Conservation (phyloP, 2,888 invertebrate genomes). For the Clivina fossor region DNA sequence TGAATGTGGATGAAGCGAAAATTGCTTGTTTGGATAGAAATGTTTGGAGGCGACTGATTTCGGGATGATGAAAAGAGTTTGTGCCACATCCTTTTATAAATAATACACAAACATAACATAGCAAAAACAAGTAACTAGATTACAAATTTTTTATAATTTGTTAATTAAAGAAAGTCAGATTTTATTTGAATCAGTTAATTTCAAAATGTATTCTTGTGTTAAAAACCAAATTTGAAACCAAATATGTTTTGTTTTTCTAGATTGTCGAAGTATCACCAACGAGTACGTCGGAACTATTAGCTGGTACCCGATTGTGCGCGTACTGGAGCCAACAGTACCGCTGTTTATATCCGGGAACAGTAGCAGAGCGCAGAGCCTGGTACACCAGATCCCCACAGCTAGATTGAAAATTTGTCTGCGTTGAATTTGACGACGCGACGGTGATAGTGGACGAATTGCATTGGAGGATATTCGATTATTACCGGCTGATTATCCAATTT, state of each 20-base stretch:
- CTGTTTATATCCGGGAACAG: slow-evolving; percentile 91
- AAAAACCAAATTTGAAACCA: too few relatives aligned
- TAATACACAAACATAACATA: too few relatives aligned
- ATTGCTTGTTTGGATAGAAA: too few relatives aligned
- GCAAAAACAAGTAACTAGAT: too few relatives aligned
- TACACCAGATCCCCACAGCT: slow-evolving; percentile 71
- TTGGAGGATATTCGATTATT: slow-evolving; percentile 86
- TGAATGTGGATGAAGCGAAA: too few relatives aligned
- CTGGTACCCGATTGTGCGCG: slow-evolving; percentile 87
- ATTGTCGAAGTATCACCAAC: slow-evolving; percentile 81
- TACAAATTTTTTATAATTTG: too few relatives aligned
- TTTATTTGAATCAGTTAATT: too few relatives aligned
- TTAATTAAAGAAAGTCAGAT: too few relatives aligned
- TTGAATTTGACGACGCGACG: slow-evolving; percentile 97
- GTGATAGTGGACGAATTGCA: slow-evolving; percentile 88
- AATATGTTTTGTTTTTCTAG: slow-evolving; percentile 55
- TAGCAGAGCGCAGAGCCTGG: slow-evolving; percentile 74
- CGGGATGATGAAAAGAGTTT: too few relatives aligned
- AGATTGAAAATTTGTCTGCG: slow-evolving; percentile 78
- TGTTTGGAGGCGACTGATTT: too few relatives aligned
- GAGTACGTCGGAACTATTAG: slow-evolving; percentile 68
- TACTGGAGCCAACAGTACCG: slow-evolving; percentile 97
- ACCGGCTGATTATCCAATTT: slow-evolving; percentile 87
- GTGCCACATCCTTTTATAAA: too few relatives aligned
- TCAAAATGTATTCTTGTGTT: too few relatives aligned